A percentile compares a stretch with the other conserved stretches of the same genome.
Evolutionary conservation across 2,888 invertebrate species (phyloP).

Genomic region (Xestoiulus laeticollis): DNA sequence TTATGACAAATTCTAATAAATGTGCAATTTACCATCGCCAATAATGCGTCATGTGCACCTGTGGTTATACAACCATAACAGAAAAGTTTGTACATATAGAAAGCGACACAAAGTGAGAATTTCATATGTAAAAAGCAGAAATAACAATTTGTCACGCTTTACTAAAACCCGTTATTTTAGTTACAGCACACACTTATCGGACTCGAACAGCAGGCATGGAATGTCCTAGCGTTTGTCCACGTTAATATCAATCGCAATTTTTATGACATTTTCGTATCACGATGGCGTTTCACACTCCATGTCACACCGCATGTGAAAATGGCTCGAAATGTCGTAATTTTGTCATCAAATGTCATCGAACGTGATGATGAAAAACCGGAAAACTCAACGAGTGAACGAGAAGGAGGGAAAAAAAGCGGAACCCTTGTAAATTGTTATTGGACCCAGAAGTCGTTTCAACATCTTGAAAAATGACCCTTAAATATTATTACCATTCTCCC

Average conservation of each 20-base stretch:
- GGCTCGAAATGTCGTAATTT: neutral
- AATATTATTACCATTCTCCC: neutral
- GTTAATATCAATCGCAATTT: slow-evolving; percentile 9
- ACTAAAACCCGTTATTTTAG: slow-evolving; percentile 13
- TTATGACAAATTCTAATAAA: no score
- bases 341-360: slow-evolving; percentile 21
- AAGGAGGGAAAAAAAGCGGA: neutral
- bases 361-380: neutral
- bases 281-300: neutral
- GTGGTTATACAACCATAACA: neutral
- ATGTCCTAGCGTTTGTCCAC: neutral
- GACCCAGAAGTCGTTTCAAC: slow-evolving; percentile 7
- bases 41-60: neutral
- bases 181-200: neutral
- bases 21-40: no score
- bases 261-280: neutral
- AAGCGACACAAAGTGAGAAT: neutral
- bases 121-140: neutral
- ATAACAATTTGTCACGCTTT: neutral
- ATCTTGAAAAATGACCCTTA: slow-evolving; percentile 8
- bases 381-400: neutral
- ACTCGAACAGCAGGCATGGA: neutral
- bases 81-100: no score
- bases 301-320: slow-evolving; percentile 4
- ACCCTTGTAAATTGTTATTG: slow-evolving; percentile 28